Percentiles rank a stretch among this genome's conserved stretches.
Conservation (phyloP, 2,888 invertebrate species). For the Philereme vetulata region DNA sequence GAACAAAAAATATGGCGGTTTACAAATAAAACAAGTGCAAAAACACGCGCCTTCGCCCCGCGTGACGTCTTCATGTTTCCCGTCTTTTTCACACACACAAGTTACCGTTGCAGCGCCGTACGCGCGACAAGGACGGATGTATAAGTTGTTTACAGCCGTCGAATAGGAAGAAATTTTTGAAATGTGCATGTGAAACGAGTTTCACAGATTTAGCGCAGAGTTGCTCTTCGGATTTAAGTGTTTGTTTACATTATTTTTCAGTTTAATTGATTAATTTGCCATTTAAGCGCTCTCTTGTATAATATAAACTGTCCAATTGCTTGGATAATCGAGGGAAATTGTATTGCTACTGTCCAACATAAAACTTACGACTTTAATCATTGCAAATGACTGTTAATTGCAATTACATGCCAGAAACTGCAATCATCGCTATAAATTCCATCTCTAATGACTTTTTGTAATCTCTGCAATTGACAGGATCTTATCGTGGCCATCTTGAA, state of each 20-base stretch:
- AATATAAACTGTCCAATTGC: constrained; percentile 7
- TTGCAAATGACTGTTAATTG: constrained; percentile 27
- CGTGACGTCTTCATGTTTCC: constrained; percentile 81
- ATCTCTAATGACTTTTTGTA: constrained; percentile 26
- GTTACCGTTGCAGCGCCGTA: constrained; percentile 40
- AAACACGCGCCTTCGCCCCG: constrained; percentile 79
- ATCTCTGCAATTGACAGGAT: constrained; percentile 33
- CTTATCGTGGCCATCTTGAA: constrained; percentile 43
- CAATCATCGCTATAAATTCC: constrained; percentile 17
- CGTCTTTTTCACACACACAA: constrained; percentile 66
- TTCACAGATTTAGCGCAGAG: constrained; percentile 80
- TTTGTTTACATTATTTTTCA: constrained; percentile 52
- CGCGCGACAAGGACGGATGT: constrained; percentile 61
- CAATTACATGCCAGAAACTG: constrained; percentile 24
- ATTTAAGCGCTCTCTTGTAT: constrained; percentile 7
- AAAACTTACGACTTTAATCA: constrained; percentile 23
- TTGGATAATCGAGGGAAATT: constrained; percentile 6
- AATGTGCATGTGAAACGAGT: constrained; percentile 78
- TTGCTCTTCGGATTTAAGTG: constrained; percentile 55
- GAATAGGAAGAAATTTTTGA: constrained; percentile 80
- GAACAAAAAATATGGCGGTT: constrained; percentile 54
- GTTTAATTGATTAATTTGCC: constrained; percentile 18
- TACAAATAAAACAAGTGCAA: constrained; percentile 81
- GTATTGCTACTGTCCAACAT: constrained; percentile 13
- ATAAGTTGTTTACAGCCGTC: constrained; percentile 55